Evolutionary conservation across 1,140 invertebrate species (phyloP), one percentile per base, ranked within the genome.

Genomic region (Condylostylus longicornis): DNA sequence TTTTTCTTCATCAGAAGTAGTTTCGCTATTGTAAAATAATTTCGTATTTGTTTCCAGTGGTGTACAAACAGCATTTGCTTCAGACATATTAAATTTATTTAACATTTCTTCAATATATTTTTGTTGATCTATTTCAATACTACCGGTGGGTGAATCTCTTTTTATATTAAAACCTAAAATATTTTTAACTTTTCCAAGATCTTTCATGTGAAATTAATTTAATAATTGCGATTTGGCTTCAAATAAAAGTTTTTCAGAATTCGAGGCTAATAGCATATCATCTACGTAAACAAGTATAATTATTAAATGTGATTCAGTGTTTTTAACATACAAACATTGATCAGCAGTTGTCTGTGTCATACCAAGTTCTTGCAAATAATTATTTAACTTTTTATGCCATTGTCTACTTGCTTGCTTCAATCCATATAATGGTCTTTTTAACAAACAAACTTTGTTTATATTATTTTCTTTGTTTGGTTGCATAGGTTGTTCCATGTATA

Each of bases 91-190:
- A 42, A 54, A 62, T 41, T 45, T 51, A 28, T 51, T 41, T 15
- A 62, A 35, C 15, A 62, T 27, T 42, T 50, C 48, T 39, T 50
- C 37, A 33, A 65, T 49, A 38, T 63, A 61, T 18, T 34, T 31
- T 43, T 33, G 44, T 45, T 62, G 58, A 43, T 20, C 37, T 18
- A 63, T 40, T 42, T 20, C 33, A 18, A 56, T 46, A 18, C 33
- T 30, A 23, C 48, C 42, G 18, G 20, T 44, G 18, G 18, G 17
- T 13, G 14, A 21, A n/a, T n/a, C n/a, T 9, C 17, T 12, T 2
- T 38, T 15, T 13, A 43, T 18, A 10, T 35, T n/a, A 23, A 38
- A 34, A 21, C 45, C 44, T 3, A 46, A 18, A 35, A 37, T 42
- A 42, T 32, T 7, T 29, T 19, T 27, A 3, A 35, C 14, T 8